These are phyloP conservation scores for Craniophora ligustri DNA, from an alignment of 2,888 invertebrate species.

Conservation along the genomic window DNA sequence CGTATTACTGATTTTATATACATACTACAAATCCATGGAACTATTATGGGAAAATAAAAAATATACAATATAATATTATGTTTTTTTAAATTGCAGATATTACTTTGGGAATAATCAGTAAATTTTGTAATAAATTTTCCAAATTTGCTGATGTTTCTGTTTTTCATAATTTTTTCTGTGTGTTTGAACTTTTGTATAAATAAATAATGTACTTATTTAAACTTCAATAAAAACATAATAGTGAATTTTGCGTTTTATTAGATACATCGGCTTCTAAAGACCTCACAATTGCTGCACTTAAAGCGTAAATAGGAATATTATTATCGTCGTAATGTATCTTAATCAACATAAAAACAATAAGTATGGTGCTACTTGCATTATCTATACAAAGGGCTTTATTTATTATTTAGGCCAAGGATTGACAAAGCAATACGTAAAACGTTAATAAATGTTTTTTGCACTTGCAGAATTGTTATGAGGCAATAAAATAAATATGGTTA, in stretches of 20 bases:
- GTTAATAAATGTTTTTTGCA: conserved; percentile 15
- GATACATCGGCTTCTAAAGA: conserved; percentile 14
- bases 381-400: conserved; percentile 23
- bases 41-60: too few species aligned
- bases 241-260: conserved; percentile 25
- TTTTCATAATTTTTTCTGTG: too few species aligned
- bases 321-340: conserved; percentile 28
- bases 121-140: too few species aligned
- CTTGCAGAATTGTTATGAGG: conserved; percentile 2
- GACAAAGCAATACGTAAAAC: conserved; percentile 31
- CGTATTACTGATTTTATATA: too few species aligned
- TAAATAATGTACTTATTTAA: too few species aligned
- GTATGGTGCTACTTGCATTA: conserved; percentile 22
- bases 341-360: conserved; percentile 47
- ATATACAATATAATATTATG: too few species aligned
- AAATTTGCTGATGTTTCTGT: too few species aligned
- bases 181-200: too few species aligned
- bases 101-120: too few species aligned
- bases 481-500: conserved; percentile 20
- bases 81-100: too few species aligned
- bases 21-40: too few species aligned
- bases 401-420: conserved; percentile 41
- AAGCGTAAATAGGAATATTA: conserved; percentile 37
- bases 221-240: conserved; percentile 7
- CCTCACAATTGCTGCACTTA: conserved; percentile 43